Percentiles rank a stretch among this genome's conserved stretches.
These are phyloP conservation scores for Strix aluco DNA, from an alignment of 2,113 vertebrate species.

Conservation along the genomic window DNA sequence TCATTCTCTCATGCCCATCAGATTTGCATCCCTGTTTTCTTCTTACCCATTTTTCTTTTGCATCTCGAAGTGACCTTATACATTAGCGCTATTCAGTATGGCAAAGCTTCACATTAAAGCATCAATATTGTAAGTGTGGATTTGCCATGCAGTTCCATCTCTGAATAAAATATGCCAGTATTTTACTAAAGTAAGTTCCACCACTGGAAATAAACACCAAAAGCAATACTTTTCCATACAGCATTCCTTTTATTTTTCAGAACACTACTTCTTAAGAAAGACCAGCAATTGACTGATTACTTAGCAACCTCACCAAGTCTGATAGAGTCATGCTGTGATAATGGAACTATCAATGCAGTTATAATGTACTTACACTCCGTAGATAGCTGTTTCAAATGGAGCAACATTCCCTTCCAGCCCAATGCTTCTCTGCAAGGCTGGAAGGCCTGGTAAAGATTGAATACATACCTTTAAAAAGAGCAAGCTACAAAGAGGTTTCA, in stretches of 20 bases:
- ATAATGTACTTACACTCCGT: conserved; percentile 50
- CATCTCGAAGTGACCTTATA: conserved; percentile 1
- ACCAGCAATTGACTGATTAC: conserved; percentile 71
- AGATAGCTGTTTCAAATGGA: conserved; percentile 50
- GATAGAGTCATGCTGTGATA: conserved; percentile 71
- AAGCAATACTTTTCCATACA: conserved; percentile 1
- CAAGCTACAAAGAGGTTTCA: conserved; percentile 25
- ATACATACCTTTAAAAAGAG: not conserved
- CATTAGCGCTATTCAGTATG: conserved; percentile 12
- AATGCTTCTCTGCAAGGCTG: conserved; percentile 39
- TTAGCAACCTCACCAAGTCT: conserved; percentile 47
- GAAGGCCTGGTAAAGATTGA: conserved; percentile 42
- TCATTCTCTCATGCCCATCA: conserved; percentile 19
- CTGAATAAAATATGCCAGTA: conserved; percentile 61
- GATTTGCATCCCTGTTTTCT: conserved; percentile 62
- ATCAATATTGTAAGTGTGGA: not conserved
- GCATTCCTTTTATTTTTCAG: conserved; percentile 60
- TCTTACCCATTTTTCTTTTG: conserved; percentile 39
- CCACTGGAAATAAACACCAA: conserved; percentile 28
- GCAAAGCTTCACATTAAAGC: conserved; percentile 44
- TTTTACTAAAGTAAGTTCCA: conserved; percentile 35
- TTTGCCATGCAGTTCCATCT: conserved; percentile 9
- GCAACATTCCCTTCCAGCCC: conserved; percentile 46
- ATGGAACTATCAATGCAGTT: conserved; percentile 70
- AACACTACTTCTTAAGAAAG: conserved; percentile 52